Conservation (phyloP, 37 sponge, comb jelly and placozoan genomes). For the Amphimedon queenslandica region DNA sequence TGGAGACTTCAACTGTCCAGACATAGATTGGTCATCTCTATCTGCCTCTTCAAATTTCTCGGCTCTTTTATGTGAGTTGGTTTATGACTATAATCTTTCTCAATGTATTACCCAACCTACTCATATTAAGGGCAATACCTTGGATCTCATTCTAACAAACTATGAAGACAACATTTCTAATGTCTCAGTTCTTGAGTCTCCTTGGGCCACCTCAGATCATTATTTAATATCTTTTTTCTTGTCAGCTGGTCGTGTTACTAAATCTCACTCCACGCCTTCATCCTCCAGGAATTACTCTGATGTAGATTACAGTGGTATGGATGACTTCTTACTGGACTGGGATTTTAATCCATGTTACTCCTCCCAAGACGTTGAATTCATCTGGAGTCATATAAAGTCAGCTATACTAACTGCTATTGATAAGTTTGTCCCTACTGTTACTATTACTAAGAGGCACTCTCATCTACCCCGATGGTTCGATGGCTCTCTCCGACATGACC, state of each 20-base stretch:
- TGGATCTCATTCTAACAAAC: conserved; percentile 14
- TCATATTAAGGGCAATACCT: conserved; percentile 9
- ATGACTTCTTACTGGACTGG: not conserved
- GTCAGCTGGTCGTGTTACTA: not conserved
- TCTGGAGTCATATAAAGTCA: not conserved
- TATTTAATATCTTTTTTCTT: not conserved
- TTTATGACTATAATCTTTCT: conserved; percentile 1
- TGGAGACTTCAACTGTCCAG: too few species aligned
- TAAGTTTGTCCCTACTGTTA: not conserved
- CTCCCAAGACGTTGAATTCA: not conserved
- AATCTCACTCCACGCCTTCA: not conserved
- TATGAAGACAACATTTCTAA: not conserved
- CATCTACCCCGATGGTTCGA: too few species aligned
- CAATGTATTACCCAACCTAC: conserved; percentile 4
- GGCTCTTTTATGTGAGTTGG: conserved; percentile 4
- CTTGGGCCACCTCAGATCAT: not conserved
- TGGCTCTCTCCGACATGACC: too few species aligned
- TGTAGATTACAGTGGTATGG: not conserved
- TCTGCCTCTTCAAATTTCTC: not conserved
- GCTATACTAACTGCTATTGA: not conserved
- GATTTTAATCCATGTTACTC: not conserved
- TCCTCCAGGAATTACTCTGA: not conserved
- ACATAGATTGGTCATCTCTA: conserved; percentile 8
- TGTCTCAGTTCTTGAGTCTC: not conserved
- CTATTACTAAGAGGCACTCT: too few species aligned